Evolutionary conservation across 2,888 invertebrate species (phyloP).

Genomic region (Podotricha telesiphe): DNA sequence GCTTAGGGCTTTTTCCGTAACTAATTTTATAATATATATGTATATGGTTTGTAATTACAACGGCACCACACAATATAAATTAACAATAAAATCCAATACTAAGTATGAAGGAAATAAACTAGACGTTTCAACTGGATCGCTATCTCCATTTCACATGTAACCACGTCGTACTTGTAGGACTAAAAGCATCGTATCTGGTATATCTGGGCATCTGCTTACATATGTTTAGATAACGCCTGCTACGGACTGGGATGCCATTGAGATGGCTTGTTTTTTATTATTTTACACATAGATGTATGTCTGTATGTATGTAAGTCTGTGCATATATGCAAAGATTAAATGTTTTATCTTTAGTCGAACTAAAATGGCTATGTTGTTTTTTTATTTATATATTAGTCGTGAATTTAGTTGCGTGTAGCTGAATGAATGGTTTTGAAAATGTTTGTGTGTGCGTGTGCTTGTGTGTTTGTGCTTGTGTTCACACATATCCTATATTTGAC

Average conservation of each 20-base stretch:
- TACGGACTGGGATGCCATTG: conserved; percentile 6
- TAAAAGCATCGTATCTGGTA: conserved; percentile 21
- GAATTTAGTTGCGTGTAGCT: too few relatives aligned
- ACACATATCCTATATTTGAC: too few relatives aligned
- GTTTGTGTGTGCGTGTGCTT: too few relatives aligned
- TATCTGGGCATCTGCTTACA: conserved; percentile 40
- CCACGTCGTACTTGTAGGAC: conserved; percentile 16
- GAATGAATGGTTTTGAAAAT: too few relatives aligned
- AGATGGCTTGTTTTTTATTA: conserved; percentile 5
- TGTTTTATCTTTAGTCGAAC: too few relatives aligned
- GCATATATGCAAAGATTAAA: too few relatives aligned
- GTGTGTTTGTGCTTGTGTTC: too few relatives aligned
- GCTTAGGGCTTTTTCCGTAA: too few relatives aligned
- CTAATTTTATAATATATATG: too few relatives aligned
- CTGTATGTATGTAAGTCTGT: too few relatives aligned
- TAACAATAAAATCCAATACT: neutral
- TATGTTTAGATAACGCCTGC: conserved; percentile 34
- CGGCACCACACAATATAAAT: neutral
- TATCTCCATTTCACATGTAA: conserved; percentile 1
- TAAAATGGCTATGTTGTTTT: too few relatives aligned
- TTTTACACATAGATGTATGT: neutral
- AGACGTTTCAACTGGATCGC: neutral
- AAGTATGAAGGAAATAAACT: neutral
- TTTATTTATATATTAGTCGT: too few relatives aligned
- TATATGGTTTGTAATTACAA: neutral